These are phyloP conservation scores for Calameuta idolon DNA, from an alignment of 2,888 invertebrate genomes.

Conservation along the genomic window DNA sequence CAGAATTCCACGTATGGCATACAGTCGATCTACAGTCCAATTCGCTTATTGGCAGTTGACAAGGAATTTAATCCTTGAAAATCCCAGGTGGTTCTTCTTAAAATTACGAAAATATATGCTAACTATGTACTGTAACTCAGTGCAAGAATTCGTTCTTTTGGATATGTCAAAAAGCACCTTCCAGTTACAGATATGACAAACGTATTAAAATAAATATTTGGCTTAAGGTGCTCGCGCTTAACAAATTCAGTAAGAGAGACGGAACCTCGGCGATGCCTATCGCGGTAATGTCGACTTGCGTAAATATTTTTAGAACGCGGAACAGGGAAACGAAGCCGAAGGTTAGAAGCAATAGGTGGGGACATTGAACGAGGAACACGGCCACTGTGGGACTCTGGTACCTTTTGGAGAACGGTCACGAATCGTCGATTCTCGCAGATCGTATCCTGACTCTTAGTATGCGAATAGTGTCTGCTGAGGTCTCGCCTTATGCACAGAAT, in stretches of 20 bases:
- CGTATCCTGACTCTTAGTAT: slow-evolving; percentile 36
- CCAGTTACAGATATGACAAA: not conserved
- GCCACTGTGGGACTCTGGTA: slow-evolving; percentile 28
- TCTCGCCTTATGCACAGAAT: slow-evolving; percentile 37
- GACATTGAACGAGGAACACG: slow-evolving; percentile 32
- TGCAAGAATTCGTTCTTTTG: no score
- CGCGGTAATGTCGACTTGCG: slow-evolving; percentile 2
- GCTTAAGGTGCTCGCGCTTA: not conserved
- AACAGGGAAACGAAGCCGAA: slow-evolving; percentile 47
- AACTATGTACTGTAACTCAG: no score
- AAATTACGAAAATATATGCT: no score
- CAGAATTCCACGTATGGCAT: not conserved
- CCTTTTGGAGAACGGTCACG: slow-evolving; percentile 45
- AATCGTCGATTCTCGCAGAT: slow-evolving; percentile 18
- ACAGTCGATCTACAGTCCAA: no score
- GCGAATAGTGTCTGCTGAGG: slow-evolving; percentile 32
- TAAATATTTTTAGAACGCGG: slow-evolving; percentile 52
- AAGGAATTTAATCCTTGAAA: no score
- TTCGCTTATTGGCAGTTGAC: no score
- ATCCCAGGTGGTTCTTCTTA: no score
- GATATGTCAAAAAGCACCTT: no score
- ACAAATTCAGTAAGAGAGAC: not conserved
- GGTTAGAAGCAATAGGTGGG: slow-evolving; percentile 34
- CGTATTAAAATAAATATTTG: not conserved
- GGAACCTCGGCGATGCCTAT: not conserved